Percentiles rank a stretch among this genome's conserved stretches.
Evolutionary conservation across 2,113 vertebrate species (phyloP).

Genomic region (Phylloscopus trochiloides): DNA sequence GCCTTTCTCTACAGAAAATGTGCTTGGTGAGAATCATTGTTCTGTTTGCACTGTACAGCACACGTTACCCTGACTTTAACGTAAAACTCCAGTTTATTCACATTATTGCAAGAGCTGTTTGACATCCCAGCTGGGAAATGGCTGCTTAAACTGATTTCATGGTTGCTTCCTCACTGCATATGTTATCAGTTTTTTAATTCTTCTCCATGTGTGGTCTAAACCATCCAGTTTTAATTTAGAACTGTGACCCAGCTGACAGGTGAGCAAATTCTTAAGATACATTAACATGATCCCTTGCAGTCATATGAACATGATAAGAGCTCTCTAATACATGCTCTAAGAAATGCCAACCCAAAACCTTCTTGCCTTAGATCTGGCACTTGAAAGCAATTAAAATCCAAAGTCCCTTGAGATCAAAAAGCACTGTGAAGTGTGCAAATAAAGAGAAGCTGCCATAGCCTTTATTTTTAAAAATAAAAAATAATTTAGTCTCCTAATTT

Average conservation of each 20-base stretch:
- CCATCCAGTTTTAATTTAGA: neutral
- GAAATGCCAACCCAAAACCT: neutral
- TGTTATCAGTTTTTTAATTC: neutral
- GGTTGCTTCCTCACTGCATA: neutral
- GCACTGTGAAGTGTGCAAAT: constrained; percentile 2
- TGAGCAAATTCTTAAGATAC: neutral
- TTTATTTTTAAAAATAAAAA: neutral
- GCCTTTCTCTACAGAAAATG: neutral
- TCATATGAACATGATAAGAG: neutral
- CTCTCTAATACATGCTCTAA: neutral
- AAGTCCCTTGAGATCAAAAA: constrained; percentile 1
- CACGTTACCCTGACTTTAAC: neutral
- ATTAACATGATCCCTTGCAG: neutral
- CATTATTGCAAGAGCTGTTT: neutral
- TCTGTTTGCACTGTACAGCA: neutral
- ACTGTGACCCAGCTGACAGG: neutral
- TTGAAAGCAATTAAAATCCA: constrained; percentile 3
- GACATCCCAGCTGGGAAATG: neutral
- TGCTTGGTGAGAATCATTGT: neutral
- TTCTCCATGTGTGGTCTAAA: neutral
- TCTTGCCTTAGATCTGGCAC: neutral
- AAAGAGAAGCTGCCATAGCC: neutral
- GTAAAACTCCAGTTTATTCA: neutral
- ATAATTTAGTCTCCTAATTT: neutral
- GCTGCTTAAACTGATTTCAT: neutral